A percentile compares a stretch with the other conserved stretches of the same genome.
These are phyloP conservation scores for Hemithea aestivaria DNA, from an alignment of 2,888 invertebrate species.

Conservation along the genomic window DNA sequence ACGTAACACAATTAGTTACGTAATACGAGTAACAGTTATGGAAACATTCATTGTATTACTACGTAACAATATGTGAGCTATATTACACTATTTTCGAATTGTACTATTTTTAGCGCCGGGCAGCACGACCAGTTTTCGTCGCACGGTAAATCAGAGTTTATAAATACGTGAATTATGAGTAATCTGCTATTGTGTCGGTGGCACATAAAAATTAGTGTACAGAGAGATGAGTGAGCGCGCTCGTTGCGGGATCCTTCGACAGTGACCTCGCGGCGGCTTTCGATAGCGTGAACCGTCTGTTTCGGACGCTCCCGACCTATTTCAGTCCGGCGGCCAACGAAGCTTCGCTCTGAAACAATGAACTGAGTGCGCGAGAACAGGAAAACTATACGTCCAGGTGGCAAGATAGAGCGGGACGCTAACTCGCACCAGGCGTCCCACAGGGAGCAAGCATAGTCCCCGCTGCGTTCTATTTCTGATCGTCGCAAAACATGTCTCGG, in stretches of 20 bases:
- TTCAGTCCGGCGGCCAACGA: slow-evolving; percentile 70
- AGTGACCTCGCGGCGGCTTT: slow-evolving; percentile 73
- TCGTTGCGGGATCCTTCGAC: slow-evolving; percentile 56
- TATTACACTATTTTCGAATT: slow-evolving; percentile 52
- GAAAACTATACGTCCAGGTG: slow-evolving; percentile 58
- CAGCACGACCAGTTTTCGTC: slow-evolving; percentile 24
- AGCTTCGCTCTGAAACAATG: slow-evolving; percentile 73
- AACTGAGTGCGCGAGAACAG: slow-evolving; percentile 65
- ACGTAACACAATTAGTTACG: slow-evolving; percentile 48
- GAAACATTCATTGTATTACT: slow-evolving; percentile 50
- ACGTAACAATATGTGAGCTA: slow-evolving; percentile 40
- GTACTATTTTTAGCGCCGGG: slow-evolving; percentile 43
- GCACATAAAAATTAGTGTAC: slow-evolving; percentile 27
- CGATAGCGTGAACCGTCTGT: slow-evolving; percentile 70
- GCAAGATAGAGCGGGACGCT: slow-evolving; percentile 58
- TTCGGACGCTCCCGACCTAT: slow-evolving; percentile 74
- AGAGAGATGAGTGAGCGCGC: slow-evolving; percentile 40
- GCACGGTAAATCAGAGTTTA: slow-evolving; percentile 29
- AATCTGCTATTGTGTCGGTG: slow-evolving; percentile 28
- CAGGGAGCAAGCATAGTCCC: slow-evolving; percentile 70
- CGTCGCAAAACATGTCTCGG: slow-evolving; percentile 78
- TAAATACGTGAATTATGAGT: slow-evolving; percentile 31
- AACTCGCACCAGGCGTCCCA: slow-evolving; percentile 58
- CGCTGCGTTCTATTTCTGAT: slow-evolving; percentile 75
- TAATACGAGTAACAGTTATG: slow-evolving; percentile 53